A percentile compares a stretch with the other conserved stretches of the same genome.
phyloP scores from a whole-genome alignment of 64 coral and sea anemone genomes.

The Pocillopora damicornis region DNA sequence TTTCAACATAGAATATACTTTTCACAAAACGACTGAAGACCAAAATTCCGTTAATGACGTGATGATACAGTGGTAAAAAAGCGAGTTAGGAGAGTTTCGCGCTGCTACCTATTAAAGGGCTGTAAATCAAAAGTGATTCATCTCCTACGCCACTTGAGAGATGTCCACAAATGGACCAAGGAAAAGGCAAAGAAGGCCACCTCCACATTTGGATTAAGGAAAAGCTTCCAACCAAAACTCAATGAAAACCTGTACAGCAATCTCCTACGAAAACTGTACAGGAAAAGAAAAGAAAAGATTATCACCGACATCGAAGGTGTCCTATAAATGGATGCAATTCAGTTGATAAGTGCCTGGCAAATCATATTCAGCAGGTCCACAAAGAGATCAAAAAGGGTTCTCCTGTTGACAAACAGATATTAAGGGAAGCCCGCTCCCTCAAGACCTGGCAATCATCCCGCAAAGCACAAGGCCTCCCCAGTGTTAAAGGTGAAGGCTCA shows the following conservation, averaged over 20 bases:
- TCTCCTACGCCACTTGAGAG: neutral
- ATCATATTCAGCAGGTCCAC: slow-evolving; percentile 11
- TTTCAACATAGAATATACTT: too few species aligned
- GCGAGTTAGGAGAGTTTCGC: too few species aligned
- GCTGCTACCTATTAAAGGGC: neutral
- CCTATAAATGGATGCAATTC: neutral
- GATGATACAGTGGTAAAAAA: too few species aligned
- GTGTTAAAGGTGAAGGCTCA: neutral
- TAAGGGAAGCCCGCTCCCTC: neutral
- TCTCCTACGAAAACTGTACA: neutral
- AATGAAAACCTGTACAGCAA: neutral
- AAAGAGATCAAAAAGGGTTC: neutral
- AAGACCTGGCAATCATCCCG: neutral
- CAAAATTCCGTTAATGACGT: too few species aligned
- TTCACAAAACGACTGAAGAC: too few species aligned
- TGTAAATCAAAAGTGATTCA: neutral
- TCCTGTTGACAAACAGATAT: neutral
- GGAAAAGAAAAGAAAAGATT: neutral
- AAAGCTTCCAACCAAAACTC: neutral
- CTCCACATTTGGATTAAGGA: neutral
- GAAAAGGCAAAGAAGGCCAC: neutral
- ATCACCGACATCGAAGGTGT: neutral
- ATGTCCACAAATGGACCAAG: neutral
- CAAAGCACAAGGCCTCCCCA: neutral
- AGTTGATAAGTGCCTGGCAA: neutral